Evolutionary conservation across 2,113 vertebrate species (phyloP).

Genomic region (Synodontis membranacea): DNA sequence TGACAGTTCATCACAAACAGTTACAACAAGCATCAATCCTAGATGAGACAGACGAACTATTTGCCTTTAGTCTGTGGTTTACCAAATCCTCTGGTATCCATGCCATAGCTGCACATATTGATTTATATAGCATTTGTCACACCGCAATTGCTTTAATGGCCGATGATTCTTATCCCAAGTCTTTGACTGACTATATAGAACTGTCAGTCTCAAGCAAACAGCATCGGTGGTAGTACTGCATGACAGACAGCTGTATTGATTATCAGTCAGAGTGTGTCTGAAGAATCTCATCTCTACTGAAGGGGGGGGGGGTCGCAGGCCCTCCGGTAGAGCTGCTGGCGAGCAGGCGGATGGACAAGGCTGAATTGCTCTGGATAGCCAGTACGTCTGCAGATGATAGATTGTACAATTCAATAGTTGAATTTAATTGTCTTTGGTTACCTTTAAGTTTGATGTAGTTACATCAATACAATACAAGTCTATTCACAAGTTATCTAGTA

Average conservation of each 20-base stretch:
- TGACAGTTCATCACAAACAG: conserved; percentile 1
- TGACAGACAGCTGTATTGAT: conserved; percentile 46
- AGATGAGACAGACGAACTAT: not conserved
- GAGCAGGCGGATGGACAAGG: conserved; percentile 5
- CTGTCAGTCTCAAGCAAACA: conserved; percentile 32
- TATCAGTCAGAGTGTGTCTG: conserved; percentile 42
- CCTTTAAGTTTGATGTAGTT: not conserved
- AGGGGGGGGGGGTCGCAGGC: not conserved
- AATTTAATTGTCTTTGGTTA: not conserved
- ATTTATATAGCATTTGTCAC: conserved; percentile 14
- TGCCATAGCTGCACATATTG: conserved; percentile 11
- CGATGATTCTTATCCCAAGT: conserved; percentile 9
- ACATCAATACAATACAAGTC: not conserved
- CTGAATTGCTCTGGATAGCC: conserved; percentile 10
- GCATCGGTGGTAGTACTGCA: not conserved
- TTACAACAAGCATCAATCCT: not conserved
- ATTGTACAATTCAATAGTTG: not conserved
- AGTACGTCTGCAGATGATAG: not conserved
- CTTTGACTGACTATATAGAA: conserved; percentile 27
- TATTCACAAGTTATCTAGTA: not conserved
- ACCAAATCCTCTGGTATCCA: conserved; percentile 2
- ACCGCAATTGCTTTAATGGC: not conserved
- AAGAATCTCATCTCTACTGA: conserved; percentile 22
- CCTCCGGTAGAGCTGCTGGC: not conserved
- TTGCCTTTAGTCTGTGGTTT: not conserved